phyloP scores from a whole-genome alignment of 2,888 invertebrate genomes.

The Clunio marinus region DNA sequence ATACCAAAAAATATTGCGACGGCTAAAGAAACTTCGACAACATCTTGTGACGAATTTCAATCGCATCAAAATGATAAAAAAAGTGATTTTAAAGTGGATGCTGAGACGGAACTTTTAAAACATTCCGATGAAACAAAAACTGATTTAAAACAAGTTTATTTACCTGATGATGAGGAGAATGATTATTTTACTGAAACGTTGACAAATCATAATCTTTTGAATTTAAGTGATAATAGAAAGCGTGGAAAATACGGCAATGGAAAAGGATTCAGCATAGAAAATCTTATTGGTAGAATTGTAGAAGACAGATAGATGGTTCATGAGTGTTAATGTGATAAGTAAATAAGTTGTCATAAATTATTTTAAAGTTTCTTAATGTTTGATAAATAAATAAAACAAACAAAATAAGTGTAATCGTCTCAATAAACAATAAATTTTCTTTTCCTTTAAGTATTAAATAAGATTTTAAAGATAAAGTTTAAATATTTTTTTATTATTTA shows the following conservation, averaged over 20 bases:
- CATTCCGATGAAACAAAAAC: neutral
- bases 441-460: too few relatives aligned
- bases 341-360: neutral
- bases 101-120: neutral
- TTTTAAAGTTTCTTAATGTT: slow-evolving; percentile 12
- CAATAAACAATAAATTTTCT: too few relatives aligned
- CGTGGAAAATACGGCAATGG: slow-evolving; percentile 28
- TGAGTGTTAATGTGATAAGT: slow-evolving; percentile 11
- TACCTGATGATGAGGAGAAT: slow-evolving; percentile 22
- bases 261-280: slow-evolving; percentile 52
- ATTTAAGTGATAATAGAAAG: slow-evolving; percentile 35
- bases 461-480: too few relatives aligned
- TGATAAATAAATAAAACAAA: slow-evolving; percentile 10
- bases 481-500: too few relatives aligned
- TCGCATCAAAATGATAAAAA: neutral
- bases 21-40: neutral
- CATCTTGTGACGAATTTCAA: neutral
- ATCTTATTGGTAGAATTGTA: slow-evolving; percentile 48
- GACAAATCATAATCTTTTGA: slow-evolving; percentile 19
- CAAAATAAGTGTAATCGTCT: slow-evolving; percentile 15
- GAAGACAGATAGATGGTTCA: slow-evolving; percentile 41
- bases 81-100: slow-evolving; percentile 16
- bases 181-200: slow-evolving; percentile 24
- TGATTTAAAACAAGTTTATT: slow-evolving; percentile 2
- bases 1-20: neutral